phyloP scores from a whole-genome alignment of 2,797 vertebrate genomes.

The Monodelphis domestica region DNA sequence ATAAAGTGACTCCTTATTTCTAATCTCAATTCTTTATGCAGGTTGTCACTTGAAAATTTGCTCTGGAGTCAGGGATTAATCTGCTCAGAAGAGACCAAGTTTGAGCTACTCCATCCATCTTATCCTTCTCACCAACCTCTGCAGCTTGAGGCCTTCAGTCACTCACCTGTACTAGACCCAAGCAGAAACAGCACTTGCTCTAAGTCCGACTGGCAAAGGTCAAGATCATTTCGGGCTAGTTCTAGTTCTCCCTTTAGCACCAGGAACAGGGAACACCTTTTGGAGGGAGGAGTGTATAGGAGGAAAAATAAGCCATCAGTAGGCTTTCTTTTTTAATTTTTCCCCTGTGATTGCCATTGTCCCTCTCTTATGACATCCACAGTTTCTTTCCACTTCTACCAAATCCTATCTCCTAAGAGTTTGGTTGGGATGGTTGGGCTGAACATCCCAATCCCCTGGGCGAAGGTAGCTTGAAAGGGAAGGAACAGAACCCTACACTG shows the following conservation, averaged over 20 bases:
- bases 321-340: not conserved
- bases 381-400: not conserved
- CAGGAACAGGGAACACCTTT: slow-evolving; percentile 90
- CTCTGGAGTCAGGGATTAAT: not conserved
- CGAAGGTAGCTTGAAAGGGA: not conserved
- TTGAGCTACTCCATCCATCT: too few relatives aligned
- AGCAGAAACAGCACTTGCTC: slow-evolving; percentile 91
- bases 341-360: not conserved
- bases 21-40: not conserved
- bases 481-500: not conserved
- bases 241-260: slow-evolving; percentile 93
- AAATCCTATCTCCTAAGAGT: not conserved
- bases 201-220: slow-evolving; percentile 88
- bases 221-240: slow-evolving; percentile 87
- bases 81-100: not conserved
- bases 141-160: accelerated
- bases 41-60: not conserved
- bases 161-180: slow-evolving; percentile 90
- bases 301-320: not conserved
- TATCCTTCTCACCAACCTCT: not conserved
- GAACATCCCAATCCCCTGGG: not conserved
- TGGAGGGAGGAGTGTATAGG: not conserved
- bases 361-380: not conserved
- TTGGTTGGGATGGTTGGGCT: not conserved
- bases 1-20: not conserved